Percentiles rank a stretch among this genome's conserved stretches.
phyloP scores from a whole-genome alignment of 2,113 vertebrate species.

The Spilogale gracilis region DNA sequence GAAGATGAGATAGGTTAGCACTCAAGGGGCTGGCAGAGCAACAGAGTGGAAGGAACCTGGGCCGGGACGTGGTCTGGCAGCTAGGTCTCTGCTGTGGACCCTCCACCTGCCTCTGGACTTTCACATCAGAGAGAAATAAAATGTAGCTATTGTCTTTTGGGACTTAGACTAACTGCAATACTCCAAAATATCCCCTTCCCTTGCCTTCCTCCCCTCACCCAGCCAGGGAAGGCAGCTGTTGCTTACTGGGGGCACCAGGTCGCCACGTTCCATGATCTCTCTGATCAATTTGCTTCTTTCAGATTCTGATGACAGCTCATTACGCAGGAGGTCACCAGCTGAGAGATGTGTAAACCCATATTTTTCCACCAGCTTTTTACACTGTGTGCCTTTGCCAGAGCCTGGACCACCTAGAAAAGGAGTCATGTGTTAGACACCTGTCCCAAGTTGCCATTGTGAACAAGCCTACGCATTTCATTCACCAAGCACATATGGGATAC shows the following conservation, averaged over 20 bases:
- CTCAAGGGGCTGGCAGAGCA: neutral
- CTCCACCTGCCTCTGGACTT: neutral
- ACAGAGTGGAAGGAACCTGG: neutral
- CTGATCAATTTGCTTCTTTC: conserved; percentile 92
- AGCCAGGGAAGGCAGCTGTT: neutral
- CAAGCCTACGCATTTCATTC: neutral
- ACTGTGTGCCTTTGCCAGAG: conserved; percentile 95
- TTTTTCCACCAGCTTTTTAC: conserved; percentile 92
- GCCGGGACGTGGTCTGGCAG: too few relatives aligned
- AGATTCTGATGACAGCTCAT: conserved; percentile 89
- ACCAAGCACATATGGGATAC: rapidly evolving
- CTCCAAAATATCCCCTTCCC: neutral
- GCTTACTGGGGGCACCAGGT: conserved; percentile 92
- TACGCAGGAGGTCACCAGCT: conserved; percentile 89
- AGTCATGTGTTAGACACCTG: neutral
- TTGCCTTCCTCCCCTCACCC: too few relatives aligned
- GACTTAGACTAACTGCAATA: neutral
- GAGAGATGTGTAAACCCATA: conserved; percentile 91
- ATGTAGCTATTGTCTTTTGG: neutral
- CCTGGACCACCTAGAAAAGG: conserved; percentile 92
- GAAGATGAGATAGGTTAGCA: neutral
- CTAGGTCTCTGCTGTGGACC: neutral
- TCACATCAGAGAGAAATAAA: neutral
- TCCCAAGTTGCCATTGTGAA: neutral
- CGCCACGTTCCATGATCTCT: conserved; percentile 91